A percentile compares a stretch with the other conserved stretches of the same genome.
Conservation (phyloP, 1,140 invertebrate genomes). For the Drosophila trapezifrons region DNA sequence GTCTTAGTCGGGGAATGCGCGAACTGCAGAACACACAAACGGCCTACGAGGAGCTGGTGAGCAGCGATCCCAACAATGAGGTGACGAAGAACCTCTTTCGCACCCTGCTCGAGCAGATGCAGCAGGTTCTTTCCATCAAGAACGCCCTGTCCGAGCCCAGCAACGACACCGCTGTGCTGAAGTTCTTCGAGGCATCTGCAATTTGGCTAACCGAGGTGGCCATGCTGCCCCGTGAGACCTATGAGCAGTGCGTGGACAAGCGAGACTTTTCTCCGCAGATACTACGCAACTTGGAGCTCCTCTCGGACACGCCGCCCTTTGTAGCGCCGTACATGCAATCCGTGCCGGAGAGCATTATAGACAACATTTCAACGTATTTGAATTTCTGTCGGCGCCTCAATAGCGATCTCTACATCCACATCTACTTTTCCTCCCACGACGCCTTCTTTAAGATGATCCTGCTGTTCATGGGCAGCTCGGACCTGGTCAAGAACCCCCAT, state of each 20-base stretch:
- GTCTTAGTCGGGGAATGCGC: slow-evolving; percentile 87
- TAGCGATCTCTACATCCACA: slow-evolving; percentile 86
- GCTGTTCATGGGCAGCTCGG: slow-evolving; percentile 90
- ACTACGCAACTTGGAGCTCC: slow-evolving; percentile 56
- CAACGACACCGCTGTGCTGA: slow-evolving; percentile 84
- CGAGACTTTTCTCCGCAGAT: slow-evolving; percentile 73
- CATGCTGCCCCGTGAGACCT: slow-evolving; percentile 68
- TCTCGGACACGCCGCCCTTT: slow-evolving; percentile 63
- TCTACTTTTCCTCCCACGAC: slow-evolving; percentile 82
- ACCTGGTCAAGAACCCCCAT: slow-evolving; percentile 96
- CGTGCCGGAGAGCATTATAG: slow-evolving; percentile 95
- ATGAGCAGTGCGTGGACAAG: slow-evolving; percentile 49
- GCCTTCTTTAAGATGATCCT: slow-evolving; percentile 90
- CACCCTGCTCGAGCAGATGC: slow-evolving; percentile 87
- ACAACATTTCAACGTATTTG: slow-evolving; percentile 93
- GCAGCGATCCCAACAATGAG: slow-evolving; percentile 85
- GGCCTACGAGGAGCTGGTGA: slow-evolving; percentile 87
- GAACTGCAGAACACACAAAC: slow-evolving; percentile 91
- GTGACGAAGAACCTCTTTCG: slow-evolving; percentile 87
- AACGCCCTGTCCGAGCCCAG: slow-evolving; percentile 73
- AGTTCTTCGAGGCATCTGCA: slow-evolving; percentile 92
- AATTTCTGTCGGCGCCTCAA: slow-evolving; percentile 89
- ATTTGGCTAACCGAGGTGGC: slow-evolving; percentile 94
- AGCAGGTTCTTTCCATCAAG: slow-evolving; percentile 70
- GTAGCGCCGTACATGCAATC: slow-evolving; percentile 85